phyloP scores from a whole-genome alignment of 2,888 invertebrate genomes.

The Erynnis tages region DNA sequence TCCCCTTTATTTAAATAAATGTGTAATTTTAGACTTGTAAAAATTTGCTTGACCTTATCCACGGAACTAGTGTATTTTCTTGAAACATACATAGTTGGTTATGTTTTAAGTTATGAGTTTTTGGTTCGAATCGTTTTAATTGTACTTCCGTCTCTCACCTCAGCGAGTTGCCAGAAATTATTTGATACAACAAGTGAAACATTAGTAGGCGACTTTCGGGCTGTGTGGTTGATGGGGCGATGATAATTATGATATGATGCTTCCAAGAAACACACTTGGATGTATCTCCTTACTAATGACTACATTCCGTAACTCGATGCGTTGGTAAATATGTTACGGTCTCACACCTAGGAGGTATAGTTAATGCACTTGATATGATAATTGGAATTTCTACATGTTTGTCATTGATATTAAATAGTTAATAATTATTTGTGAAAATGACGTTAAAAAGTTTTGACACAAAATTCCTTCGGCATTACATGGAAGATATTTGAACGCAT shows the following conservation, averaged over 20 bases:
- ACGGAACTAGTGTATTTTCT: background rate
- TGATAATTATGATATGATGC: background rate
- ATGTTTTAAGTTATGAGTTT: background rate
- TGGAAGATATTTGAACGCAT: background rate
- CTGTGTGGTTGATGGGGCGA: too few relatives aligned
- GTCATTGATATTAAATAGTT: background rate
- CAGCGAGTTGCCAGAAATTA: too few relatives aligned
- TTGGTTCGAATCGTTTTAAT: background rate
- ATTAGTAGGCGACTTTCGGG: background rate
- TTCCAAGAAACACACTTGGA: background rate
- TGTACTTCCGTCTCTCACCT: background rate
- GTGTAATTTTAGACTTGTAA: background rate
- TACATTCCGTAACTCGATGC: background rate
- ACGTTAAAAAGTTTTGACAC: background rate
- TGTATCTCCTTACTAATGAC: background rate
- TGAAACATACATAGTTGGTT: background rate
- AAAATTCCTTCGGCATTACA: background rate
- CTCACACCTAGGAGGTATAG: background rate
- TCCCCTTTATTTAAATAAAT: slow-evolving; percentile 17
- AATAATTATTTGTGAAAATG: too few relatives aligned
- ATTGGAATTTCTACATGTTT: background rate
- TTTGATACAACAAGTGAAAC: too few relatives aligned
- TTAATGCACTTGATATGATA: background rate
- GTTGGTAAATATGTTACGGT: background rate
- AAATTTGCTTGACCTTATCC: background rate